phyloP scores from a whole-genome alignment of 2,888 invertebrate species.

The Buathra laborator region DNA sequence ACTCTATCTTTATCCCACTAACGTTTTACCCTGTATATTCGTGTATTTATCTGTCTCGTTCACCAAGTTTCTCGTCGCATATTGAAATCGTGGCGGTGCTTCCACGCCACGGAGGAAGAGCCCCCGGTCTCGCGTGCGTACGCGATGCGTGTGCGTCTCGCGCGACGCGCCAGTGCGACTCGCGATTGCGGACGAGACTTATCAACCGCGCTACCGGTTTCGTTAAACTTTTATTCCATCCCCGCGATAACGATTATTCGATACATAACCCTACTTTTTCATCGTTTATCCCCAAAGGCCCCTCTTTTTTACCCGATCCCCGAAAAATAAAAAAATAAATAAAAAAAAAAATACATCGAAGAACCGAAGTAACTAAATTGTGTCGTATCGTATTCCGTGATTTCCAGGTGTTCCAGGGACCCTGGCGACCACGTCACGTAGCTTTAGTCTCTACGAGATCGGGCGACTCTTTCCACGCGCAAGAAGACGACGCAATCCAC shows the following conservation, averaged over 20 bases:
- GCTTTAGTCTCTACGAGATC: constrained; percentile 2
- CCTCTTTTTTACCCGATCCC: too few relatives aligned
- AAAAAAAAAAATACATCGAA: neutral
- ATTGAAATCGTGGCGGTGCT: constrained; percentile 64
- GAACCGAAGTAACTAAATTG: constrained; percentile 2
- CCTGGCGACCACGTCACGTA: constrained; percentile 17
- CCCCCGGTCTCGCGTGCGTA: constrained; percentile 66
- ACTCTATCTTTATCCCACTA: constrained; percentile 60
- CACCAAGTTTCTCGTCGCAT: constrained; percentile 30
- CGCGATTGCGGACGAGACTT: constrained; percentile 68
- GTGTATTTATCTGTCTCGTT: constrained; percentile 44
- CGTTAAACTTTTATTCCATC: neutral
- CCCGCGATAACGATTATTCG: constrained; percentile 1
- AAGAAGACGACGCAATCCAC: neutral
- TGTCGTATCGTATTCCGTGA: constrained; percentile 10
- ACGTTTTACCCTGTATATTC: constrained; percentile 60
- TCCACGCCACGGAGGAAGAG: constrained; percentile 52
- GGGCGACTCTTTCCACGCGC: neutral
- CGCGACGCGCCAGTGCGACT: constrained; percentile 69
- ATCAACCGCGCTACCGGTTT: constrained; percentile 47
- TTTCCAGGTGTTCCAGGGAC: constrained; percentile 32
- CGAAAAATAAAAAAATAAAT: neutral
- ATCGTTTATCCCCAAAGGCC: neutral
- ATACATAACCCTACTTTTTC: neutral
- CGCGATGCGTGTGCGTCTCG: constrained; percentile 68